phyloP scores from a whole-genome alignment of 1,140 invertebrate genomes.

The Contarinia nasturtii region DNA sequence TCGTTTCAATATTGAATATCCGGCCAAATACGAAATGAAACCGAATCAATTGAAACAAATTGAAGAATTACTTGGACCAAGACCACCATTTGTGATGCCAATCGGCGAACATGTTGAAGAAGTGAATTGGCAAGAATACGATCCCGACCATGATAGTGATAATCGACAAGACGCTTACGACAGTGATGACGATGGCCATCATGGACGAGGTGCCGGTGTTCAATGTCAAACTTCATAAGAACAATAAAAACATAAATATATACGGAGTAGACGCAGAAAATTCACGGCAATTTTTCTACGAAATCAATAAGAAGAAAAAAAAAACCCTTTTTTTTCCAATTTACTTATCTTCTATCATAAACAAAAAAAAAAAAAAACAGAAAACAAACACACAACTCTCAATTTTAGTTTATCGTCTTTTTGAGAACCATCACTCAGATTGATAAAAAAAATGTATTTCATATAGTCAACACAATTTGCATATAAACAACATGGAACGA shows the following conservation, averaged over 20 bases:
- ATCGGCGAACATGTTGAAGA: conserved; percentile 61
- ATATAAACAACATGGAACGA: too few species aligned
- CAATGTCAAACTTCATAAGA: conserved; percentile 4
- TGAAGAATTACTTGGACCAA: conserved; percentile 47
- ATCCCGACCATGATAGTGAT: conserved; percentile 7
- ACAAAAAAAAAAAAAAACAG: too few species aligned
- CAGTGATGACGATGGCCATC: conserved; percentile 40
- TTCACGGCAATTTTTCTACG: background rate
- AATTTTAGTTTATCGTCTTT: too few species aligned
- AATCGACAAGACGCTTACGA: conserved; percentile 41
- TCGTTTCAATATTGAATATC: conserved; percentile 70
- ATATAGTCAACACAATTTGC: too few species aligned
- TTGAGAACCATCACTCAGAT: too few species aligned
- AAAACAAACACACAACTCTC: too few species aligned
- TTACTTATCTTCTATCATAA: too few species aligned
- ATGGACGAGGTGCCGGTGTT: conserved; percentile 1
- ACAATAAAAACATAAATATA: too few species aligned
- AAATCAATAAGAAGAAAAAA: too few species aligned
- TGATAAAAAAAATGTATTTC: too few species aligned
- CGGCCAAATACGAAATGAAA: conserved; percentile 55
- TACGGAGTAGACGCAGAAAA: too few species aligned
- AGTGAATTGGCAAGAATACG: conserved; percentile 49
- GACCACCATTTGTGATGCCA: conserved; percentile 43
- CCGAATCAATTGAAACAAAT: conserved; percentile 45
- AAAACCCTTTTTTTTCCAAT: too few species aligned